These are phyloP conservation scores for Enteromius trimaculatus DNA, from an alignment of 2,797 vertebrate genomes.

Conservation along the genomic window DNA sequence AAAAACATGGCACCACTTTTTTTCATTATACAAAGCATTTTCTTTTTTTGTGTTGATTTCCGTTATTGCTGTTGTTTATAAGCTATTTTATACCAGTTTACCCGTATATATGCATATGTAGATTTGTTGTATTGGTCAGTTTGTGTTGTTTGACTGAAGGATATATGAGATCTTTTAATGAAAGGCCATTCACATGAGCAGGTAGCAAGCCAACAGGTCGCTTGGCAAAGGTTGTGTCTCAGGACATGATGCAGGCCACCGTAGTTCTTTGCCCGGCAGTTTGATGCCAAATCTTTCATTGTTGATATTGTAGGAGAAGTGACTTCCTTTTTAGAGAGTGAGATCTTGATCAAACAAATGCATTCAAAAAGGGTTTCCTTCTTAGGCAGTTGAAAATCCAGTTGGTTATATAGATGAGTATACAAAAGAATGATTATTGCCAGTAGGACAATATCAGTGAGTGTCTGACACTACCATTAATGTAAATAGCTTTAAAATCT, in stretches of 20 bases:
- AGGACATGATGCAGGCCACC: conserved; percentile 29
- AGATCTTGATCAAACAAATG: neutral
- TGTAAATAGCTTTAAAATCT: conserved; percentile 31
- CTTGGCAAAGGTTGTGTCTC: conserved; percentile 20
- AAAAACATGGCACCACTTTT: conserved; percentile 68
- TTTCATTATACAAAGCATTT: conserved; percentile 68
- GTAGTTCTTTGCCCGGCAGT: conserved; percentile 27
- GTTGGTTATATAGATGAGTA: neutral
- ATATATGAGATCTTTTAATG: conserved; percentile 33
- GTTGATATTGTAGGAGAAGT: conserved; percentile 54
- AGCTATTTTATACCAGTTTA: conserved; percentile 78
- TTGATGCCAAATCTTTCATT: conserved; percentile 65
- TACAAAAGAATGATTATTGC: conserved; percentile 60
- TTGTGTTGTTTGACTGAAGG: conserved; percentile 31
- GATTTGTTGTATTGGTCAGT: conserved; percentile 47
- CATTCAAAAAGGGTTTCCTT: neutral
- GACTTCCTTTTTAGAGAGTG: conserved; percentile 13
- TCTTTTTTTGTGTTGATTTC: conserved; percentile 68
- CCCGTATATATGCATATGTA: conserved; percentile 51
- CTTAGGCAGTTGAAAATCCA: neutral
- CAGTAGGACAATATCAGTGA: conserved; percentile 49
- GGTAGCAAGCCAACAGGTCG: conserved; percentile 29
- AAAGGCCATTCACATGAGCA: conserved; percentile 12
- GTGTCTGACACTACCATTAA: conserved; percentile 17
- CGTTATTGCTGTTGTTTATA: conserved; percentile 80